phyloP scores from a whole-genome alignment of 37 sponge, comb jelly and placozoan genomes.

The Aplysina aerophoba region DNA sequence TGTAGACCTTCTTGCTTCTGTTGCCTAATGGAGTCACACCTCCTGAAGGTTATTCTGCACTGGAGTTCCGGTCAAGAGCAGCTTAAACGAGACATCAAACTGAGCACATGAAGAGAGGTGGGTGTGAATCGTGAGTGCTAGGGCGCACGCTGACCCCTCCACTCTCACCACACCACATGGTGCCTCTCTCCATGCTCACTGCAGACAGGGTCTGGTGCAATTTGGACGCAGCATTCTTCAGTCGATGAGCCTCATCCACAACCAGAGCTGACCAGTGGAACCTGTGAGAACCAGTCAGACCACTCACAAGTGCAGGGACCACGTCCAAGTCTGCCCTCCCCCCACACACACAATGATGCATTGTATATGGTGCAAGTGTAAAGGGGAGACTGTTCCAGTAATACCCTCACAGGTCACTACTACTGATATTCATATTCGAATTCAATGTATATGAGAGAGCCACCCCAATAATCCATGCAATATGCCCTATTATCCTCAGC shows the following conservation, averaged over 20 bases:
- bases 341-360: constrained; percentile 22
- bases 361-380: too few species aligned
- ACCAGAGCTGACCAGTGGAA: constrained; percentile 73
- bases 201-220: constrained; percentile 40
- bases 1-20: not conserved
- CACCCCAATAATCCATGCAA: too few species aligned
- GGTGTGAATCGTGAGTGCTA: not conserved
- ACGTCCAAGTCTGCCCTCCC: not conserved
- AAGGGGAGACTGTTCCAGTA: too few species aligned
- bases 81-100: constrained; percentile 41
- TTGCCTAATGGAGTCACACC: constrained; percentile 21
- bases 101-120: not conserved
- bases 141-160: not conserved
- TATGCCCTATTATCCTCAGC: too few species aligned
- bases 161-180: not conserved
- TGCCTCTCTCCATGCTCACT: not conserved
- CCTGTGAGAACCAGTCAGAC: constrained; percentile 20
- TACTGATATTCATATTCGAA: too few species aligned
- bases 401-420: too few species aligned
- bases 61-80: constrained; percentile 83
- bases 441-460: too few species aligned
- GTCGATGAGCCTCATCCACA: constrained; percentile 83
- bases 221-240: constrained; percentile 74
- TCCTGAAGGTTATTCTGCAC: constrained; percentile 84
- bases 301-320: not conserved